These are phyloP conservation scores for Lordiphosa fenestrarum DNA, from an alignment of 2,888 invertebrate species.

Conservation along the genomic window DNA sequence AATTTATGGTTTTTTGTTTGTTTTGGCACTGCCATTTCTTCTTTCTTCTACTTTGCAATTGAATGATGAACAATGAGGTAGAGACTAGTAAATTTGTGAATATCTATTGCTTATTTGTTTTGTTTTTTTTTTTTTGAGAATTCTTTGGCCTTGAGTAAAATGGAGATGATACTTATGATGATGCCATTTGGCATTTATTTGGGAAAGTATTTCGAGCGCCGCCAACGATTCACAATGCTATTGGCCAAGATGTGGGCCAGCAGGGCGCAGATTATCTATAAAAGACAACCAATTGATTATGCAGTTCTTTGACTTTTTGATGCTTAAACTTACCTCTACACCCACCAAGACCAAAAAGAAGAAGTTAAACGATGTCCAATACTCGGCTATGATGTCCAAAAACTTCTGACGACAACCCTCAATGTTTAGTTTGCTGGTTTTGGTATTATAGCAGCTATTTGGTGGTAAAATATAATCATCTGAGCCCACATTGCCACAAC, in stretches of 20 bases:
- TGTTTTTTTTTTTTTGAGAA: constrained; percentile 54
- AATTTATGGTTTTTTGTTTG: constrained; percentile 11
- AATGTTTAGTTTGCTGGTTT: constrained; percentile 61
- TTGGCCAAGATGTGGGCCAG: constrained; percentile 73
- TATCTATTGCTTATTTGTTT: constrained; percentile 50
- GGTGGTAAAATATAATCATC: constrained; percentile 69
- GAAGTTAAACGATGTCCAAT: constrained; percentile 69
- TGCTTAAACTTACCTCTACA: constrained; percentile 60
- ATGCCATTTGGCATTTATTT: constrained; percentile 50
- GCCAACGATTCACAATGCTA: constrained; percentile 77
- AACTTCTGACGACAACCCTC: constrained; percentile 77
- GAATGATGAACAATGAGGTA: constrained; percentile 57
- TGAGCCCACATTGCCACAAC: constrained; percentile 71
- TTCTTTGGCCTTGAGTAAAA: constrained; percentile 73
- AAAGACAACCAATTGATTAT: not conserved
- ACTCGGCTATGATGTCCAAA: constrained; percentile 65
- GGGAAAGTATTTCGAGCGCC: constrained; percentile 76
- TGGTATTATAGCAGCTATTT: constrained; percentile 66
- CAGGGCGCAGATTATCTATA: constrained; percentile 69
- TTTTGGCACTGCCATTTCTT: constrained; percentile 3
- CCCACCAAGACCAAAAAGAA: constrained; percentile 57
- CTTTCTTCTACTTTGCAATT: constrained; percentile 6
- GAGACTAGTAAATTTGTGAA: constrained; percentile 62
- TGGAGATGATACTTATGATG: constrained; percentile 10
- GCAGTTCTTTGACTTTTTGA: not conserved